phyloP scores from a whole-genome alignment of 2,888 invertebrate genomes.

The Tethea ocularis region DNA sequence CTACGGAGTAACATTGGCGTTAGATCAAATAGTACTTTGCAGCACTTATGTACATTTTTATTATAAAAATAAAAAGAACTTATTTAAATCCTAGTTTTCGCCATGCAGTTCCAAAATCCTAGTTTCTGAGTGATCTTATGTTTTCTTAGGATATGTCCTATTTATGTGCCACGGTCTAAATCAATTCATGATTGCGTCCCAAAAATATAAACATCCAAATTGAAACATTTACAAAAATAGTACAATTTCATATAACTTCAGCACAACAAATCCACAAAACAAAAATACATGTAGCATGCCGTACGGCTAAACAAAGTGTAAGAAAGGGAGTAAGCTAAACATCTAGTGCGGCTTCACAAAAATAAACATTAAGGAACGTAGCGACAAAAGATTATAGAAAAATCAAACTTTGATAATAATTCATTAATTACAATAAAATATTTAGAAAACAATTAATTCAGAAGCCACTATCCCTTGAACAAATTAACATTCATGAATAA shows the following conservation, averaged over 20 bases:
- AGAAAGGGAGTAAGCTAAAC: conserved; percentile 15
- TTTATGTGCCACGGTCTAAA: no score
- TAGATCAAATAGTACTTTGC: no score
- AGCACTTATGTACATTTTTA: not conserved
- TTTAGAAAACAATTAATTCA: no score
- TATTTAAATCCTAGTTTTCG: no score
- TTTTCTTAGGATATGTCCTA: no score
- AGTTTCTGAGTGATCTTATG: no score
- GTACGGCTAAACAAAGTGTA: not conserved
- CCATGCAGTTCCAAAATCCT: no score
- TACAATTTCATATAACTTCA: not conserved
- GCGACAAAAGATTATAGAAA: not conserved
- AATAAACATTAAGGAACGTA: conserved; percentile 11
- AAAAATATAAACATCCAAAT: no score
- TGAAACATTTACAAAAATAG: no score
- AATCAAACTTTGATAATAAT: not conserved
- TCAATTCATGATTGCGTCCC: no score
- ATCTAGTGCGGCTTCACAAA: conserved; percentile 36
- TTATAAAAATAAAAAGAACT: no score
- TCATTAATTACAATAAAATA: not conserved
- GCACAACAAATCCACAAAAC: conserved; percentile 6
- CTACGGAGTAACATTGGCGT: no score
- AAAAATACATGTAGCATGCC: conserved; percentile 8
- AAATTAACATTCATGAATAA: not conserved
- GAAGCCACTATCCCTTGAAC: not conserved